Conservation (phyloP, 1,140 invertebrate genomes). For the Zaprionus vittiger region DNA sequence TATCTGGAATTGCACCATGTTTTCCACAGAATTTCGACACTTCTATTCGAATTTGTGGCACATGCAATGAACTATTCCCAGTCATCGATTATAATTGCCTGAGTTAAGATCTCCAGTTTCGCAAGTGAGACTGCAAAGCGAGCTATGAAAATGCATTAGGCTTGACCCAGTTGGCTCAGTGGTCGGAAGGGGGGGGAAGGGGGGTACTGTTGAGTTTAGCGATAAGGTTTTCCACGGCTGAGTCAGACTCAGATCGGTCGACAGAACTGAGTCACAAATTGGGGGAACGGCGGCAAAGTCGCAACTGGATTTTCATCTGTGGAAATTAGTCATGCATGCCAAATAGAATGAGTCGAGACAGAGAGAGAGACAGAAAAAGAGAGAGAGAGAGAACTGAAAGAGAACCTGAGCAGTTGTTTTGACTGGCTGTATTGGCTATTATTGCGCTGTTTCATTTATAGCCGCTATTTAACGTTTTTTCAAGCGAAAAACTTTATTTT, state of each 20-base stretch:
- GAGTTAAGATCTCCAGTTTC: slow-evolving; percentile 38
- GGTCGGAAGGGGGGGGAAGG: not conserved
- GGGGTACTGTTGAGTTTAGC: slow-evolving; percentile 24
- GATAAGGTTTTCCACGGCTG: slow-evolving; percentile 23
- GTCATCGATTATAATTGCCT: slow-evolving; percentile 7
- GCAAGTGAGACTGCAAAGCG: slow-evolving; percentile 20
- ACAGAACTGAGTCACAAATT: slow-evolving; percentile 37
- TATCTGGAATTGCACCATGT: not conserved
- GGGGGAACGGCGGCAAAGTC: slow-evolving; percentile 24
- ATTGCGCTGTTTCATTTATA: slow-evolving; percentile 65
- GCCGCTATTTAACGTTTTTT: slow-evolving; percentile 75
- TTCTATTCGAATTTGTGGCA: no score
- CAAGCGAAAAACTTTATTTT: slow-evolving; percentile 81
- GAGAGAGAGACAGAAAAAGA: not conserved
- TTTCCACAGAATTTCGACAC: no score
- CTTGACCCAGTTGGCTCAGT: slow-evolving; percentile 60
- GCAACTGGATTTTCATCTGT: slow-evolving; percentile 36
- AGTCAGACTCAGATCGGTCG: slow-evolving; percentile 25
- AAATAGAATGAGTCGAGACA: slow-evolving; percentile 16
- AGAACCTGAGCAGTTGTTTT: slow-evolving; percentile 1
- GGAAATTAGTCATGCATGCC: slow-evolving; percentile 39
- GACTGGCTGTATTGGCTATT: slow-evolving; percentile 14
- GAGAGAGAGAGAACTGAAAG: not conserved
- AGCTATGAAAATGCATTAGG: slow-evolving; percentile 60
- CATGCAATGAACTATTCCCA: no score